These are phyloP conservation scores for Eudasyphora cyanicolor DNA, from an alignment of 2,888 invertebrate genomes.

Conservation along the genomic window DNA sequence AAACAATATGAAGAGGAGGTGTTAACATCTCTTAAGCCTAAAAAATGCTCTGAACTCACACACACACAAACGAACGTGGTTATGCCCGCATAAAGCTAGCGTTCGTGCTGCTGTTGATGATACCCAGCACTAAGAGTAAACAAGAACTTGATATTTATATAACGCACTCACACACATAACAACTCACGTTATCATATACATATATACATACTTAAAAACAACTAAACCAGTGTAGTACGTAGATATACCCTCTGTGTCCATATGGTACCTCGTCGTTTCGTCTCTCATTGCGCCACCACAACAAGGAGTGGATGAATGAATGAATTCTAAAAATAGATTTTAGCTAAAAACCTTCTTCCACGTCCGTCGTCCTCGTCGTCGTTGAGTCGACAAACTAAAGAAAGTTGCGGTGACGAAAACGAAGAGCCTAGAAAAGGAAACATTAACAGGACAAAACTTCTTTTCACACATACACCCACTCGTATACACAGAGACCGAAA, in stretches of 20 bases:
- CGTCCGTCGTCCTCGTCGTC: too few species aligned
- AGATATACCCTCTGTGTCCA: background rate
- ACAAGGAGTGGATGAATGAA: conserved; percentile 41
- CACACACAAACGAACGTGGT: background rate
- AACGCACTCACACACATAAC: too few species aligned
- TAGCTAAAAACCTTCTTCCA: conserved; percentile 43
- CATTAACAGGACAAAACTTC: background rate
- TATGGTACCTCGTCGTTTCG: background rate
- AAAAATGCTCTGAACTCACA: background rate
- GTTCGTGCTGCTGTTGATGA: too few species aligned
- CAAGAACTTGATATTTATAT: conserved; percentile 7
- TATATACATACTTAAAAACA: background rate
- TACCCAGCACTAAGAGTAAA: conserved; percentile 6
- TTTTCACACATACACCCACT: background rate
- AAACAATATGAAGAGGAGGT: background rate
- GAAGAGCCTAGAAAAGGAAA: background rate
- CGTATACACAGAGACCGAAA: too few species aligned
- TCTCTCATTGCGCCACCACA: background rate
- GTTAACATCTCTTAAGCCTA: background rate
- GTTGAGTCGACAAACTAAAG: too few species aligned
- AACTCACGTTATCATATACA: background rate
- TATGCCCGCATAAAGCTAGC: background rate
- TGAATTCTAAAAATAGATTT: conserved; percentile 62
- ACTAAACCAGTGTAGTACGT: background rate
- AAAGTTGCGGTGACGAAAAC: background rate